Evolutionary conservation across 2,797 vertebrate genomes (phyloP), one percentile per base, ranked within the genome.

Genomic region (Morus bassanus): DNA sequence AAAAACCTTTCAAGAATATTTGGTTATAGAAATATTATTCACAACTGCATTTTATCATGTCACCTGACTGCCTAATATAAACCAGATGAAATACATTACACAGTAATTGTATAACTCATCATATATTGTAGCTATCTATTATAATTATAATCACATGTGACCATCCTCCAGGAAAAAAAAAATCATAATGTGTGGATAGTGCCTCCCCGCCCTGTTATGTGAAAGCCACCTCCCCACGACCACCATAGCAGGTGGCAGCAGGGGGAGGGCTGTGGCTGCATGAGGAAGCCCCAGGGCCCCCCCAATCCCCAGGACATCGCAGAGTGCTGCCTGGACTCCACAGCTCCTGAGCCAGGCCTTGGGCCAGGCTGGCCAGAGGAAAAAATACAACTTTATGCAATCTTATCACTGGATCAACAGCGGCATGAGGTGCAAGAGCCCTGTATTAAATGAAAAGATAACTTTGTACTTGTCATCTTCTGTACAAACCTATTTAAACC

Each of bases 151-250:
- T 10, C 2, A n/a, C 0, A 0, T 22, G 25, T 10, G 22, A 59
- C 14, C 6, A 33, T 22, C 19, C 37, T 48, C 19, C 28, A 60
- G 25, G 57, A n/a, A 7, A 19, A 63, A 70, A 56, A 9, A 0
- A 9, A 23, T 8, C 27, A 7, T 9, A 11, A 15, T 13, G 31
- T 3, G 2, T 2, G 5, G 23, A 18, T 24, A 21, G 35, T 12
- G 4, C 4, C 2, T 6, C 19, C 25, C 4, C 1, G 0, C 6
- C 9, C 41, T 8, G 7, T 23, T 33, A 10, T 1, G 3, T 22
- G 17, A 27, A 41, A 33, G 31, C 4, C 51, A 39, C 50, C 16
- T 28, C 41, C n/a, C 5, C 25, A 19, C 5, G 2, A 27, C 6
- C 24, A 13, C 24, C 22, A 24, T 7, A 51, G 23, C 41, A 15